Percentiles rank a stretch among this genome's conserved stretches.
Evolutionary conservation across 2,888 invertebrate species (phyloP).

Genomic region (Acronicta alni): DNA sequence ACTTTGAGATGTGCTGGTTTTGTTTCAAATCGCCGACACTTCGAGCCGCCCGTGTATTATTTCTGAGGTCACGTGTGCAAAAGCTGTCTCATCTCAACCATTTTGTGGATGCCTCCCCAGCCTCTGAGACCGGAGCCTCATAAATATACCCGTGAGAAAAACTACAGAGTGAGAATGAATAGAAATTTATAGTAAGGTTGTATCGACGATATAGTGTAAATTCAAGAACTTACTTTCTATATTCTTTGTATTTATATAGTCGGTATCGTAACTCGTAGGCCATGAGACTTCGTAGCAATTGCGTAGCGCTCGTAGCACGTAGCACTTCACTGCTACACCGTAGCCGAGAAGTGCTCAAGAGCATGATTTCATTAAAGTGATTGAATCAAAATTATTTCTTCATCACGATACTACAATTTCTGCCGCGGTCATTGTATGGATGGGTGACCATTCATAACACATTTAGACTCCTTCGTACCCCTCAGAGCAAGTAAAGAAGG

Average conservation of each 20-base stretch:
- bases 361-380: no score
- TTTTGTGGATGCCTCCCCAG: constrained; percentile 17
- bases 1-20: constrained; percentile 62
- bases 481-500: no score
- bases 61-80: constrained; percentile 56
- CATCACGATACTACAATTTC: no score
- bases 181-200: constrained; percentile 18
- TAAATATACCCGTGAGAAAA: constrained; percentile 41
- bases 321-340: neutral
- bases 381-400: no score
- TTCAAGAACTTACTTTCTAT: constrained; percentile 3
- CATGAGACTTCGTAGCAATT: constrained; percentile 2
- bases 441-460: no score
- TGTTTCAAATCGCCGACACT: constrained; percentile 62
- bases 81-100: constrained; percentile 28
- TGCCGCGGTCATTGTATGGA: no score
- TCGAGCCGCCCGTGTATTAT: constrained; percentile 45
- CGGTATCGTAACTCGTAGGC: neutral
- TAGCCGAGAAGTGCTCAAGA: no score
- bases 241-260: neutral
- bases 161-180: constrained; percentile 23
- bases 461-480: no score
- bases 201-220: constrained; percentile 4
- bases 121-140: constrained; percentile 19
- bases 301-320: constrained; percentile 9